Base-by-base conservation (phyloP, 1,140 invertebrate species). In the Drosophila mayri region DNA sequence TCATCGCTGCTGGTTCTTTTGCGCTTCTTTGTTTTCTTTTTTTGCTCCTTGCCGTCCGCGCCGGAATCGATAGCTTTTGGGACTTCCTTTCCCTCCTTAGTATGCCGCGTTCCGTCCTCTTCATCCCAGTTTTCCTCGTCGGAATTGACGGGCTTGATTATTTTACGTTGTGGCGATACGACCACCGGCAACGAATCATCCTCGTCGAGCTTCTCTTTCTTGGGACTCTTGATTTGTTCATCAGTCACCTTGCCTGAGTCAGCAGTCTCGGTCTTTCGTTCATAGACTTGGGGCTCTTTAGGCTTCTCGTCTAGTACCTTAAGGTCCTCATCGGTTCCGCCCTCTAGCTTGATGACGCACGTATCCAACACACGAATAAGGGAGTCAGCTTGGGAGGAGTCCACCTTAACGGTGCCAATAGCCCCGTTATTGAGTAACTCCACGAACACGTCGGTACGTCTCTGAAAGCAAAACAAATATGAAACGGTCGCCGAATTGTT, bases 311-410 rank as follows among this genome's bases (percentile, higher is more conserved):
- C 97, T 6, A 99, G 93, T 16, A 96, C 94, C 80, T 96, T 97
- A 4, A 99, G 93, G 93, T 99, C 99, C 83, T 98, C 96, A 74
- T 99, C 98, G n/a, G 96, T 97, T 5, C 99, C 99, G 47, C 98
- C 99, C 94, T 99, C 99, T 16, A 99, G 93, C 92, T 98, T 97
- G 68, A 99, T 99, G 3, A 99, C 99, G 41, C 98, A 98, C 73
- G 98, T 97, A 93, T 99, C 99, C 38, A 99, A 94, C 6, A 99
- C 94, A 81, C 96, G 96, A 12, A 99, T 95, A 30, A 99, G 93
- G 37, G 95, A 94, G 57, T 99, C 98, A 1, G 96, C 95, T 92
- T 98, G 97, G 54, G 97, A 96, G 12, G 96, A 96, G 93, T 99
- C 99, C 1, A 99, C 95, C 7, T 95, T 95, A 3, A 98, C 95